phyloP scores from a whole-genome alignment of 1,140 invertebrate species.

The Drosophila albomicans region DNA sequence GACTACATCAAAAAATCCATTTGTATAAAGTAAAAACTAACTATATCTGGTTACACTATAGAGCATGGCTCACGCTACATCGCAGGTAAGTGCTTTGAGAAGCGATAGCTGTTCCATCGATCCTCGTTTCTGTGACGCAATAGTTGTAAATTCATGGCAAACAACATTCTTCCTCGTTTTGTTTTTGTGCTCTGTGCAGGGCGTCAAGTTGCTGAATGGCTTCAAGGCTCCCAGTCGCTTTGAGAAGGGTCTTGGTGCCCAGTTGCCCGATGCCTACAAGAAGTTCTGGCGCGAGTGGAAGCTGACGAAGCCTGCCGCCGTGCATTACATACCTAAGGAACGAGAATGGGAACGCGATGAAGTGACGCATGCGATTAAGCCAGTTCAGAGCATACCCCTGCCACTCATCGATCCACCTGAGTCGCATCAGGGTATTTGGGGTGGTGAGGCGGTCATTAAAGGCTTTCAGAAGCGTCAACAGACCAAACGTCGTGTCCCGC shows the following conservation, averaged over 20 bases:
- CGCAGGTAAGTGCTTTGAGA: conserved; percentile 54
- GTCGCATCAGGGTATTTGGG: conserved; percentile 95
- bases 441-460: conserved; percentile 97
- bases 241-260: conserved; percentile 87
- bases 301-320: conserved; percentile 89
- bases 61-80: conserved; percentile 69
- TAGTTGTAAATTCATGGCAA: conserved; percentile 20
- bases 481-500: conserved; percentile 88
- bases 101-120: not conserved
- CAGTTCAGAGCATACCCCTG: conserved; percentile 92
- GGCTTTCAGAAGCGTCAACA: conserved; percentile 91
- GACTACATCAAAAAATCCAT: conserved; percentile 40
- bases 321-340: conserved; percentile 93
- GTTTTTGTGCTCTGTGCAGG: conserved; percentile 46
- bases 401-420: conserved; percentile 92
- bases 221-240: conserved; percentile 86
- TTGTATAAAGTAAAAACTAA: conserved; percentile 13
- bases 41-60: conserved; percentile 10
- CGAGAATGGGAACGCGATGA: conserved; percentile 91
- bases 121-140: conserved; percentile 71
- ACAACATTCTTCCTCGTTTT: conserved; percentile 5
- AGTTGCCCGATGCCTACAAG: conserved; percentile 93
- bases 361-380: conserved; percentile 89
- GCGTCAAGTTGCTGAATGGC: conserved; percentile 73
- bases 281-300: conserved; percentile 96